Evolutionary conservation across 2,113 vertebrate genomes (phyloP), one percentile per base, ranked within the genome.

Genomic region (Motacilla alba): DNA sequence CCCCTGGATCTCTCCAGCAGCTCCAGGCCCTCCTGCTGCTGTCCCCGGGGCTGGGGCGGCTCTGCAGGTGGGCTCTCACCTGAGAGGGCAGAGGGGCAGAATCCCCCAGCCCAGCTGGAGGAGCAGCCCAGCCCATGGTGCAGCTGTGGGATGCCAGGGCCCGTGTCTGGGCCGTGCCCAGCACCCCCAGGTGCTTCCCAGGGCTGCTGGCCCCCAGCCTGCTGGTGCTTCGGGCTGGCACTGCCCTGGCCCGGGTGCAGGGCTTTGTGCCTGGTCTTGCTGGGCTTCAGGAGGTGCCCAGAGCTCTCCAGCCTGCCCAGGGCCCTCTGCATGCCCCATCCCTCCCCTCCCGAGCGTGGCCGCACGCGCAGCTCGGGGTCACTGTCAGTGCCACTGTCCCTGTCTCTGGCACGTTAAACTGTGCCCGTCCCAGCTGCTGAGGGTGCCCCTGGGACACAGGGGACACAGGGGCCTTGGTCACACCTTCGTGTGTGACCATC

Each of bases 341-440:
- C 26, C 33, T 44, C 9, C 21, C 55, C 31, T n/a, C 31, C 1
- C 2, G 30, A 43, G 39, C 1, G 35, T 18, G 43, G 15, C 35
- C 30, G 26, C 64, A 13, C 58, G 27, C 35, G 4, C 10, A 20
- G 37, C 55, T 35, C 19, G 6, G 80, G 22, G 67, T 7, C 66
- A 5, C 13, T 7, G 1, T 4, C 80, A 43, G 33, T 9, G 19
- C 46, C 37, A 1, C 55, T 50, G 44, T 6, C 55, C 31, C 0
- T 11, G 43, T 19, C 46, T 5, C 67, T 2, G 3, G 9, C 7
- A 5, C 20, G 4, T 3, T 3, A 2, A 19, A 37, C 16, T 20
- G 31, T 10, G 37, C 46, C 16, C 2, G 4, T 6, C 8, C 44
- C 33, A 20, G 49, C 33, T 47, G 64, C 58, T 3, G 39, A 41